Percentiles rank a stretch among this genome's conserved stretches.
phyloP scores from a whole-genome alignment of 1,140 invertebrate species.

The Notospermus geniculatus region DNA sequence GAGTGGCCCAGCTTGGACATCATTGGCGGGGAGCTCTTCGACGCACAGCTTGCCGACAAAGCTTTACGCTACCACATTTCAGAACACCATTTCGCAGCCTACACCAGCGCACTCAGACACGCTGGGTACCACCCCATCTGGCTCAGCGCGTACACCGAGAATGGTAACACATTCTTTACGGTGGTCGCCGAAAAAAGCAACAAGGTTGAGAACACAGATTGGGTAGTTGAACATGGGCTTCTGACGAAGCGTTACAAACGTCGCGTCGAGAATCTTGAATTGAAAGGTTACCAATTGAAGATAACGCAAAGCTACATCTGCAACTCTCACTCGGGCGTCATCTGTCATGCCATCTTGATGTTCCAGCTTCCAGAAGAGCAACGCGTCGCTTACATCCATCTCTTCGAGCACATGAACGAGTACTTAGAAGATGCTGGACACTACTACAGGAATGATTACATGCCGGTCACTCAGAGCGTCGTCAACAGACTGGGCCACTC shows the following conservation, averaged over 20 bases:
- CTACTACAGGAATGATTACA: slow-evolving; percentile 2
- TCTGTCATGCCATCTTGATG: neutral
- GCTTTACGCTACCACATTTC: neutral
- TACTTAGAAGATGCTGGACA: neutral
- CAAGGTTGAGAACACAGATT: neutral
- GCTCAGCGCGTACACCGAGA: neutral
- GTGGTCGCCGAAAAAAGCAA: neutral
- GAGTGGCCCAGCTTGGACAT: neutral
- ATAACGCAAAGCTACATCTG: slow-evolving; percentile 6
- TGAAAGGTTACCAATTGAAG: neutral
- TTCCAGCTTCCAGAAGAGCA: neutral
- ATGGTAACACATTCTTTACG: neutral
- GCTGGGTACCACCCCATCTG: neutral
- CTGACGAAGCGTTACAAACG: neutral
- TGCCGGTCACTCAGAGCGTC: neutral
- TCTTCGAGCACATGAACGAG: neutral
- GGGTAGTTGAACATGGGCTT: neutral
- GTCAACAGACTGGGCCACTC: neutral
- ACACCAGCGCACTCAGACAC: neutral
- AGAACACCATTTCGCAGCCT: slow-evolving; percentile 1
- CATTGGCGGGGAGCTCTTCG: slow-evolving; percentile 2
- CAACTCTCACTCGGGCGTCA: neutral
- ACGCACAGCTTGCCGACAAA: neutral
- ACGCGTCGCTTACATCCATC: neutral
- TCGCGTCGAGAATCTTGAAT: neutral